phyloP scores from a whole-genome alignment of 1,140 invertebrate species.

The Drosophila navojoa region DNA sequence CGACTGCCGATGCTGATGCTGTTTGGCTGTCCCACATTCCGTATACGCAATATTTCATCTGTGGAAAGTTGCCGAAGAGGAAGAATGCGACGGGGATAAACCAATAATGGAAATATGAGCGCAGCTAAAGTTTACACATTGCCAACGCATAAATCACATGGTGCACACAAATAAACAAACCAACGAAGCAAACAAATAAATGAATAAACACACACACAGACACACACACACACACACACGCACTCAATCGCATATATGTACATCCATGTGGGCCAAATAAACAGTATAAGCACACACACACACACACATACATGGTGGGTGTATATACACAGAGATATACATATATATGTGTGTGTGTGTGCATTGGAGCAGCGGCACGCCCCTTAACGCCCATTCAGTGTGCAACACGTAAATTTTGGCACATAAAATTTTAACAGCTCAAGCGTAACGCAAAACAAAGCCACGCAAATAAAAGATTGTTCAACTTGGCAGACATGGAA shows the following conservation, averaged over 20 bases:
- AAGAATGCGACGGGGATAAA: conserved; percentile 29
- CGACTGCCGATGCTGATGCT: background rate
- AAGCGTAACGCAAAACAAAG: conserved; percentile 39
- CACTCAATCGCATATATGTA: background rate
- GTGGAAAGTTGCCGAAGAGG: background rate
- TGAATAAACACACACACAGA: conserved; percentile 29
- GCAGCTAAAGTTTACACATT: conserved; percentile 62
- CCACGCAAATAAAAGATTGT: conserved; percentile 46
- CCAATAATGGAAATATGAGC: conserved; percentile 40
- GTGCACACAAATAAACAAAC: conserved; percentile 29
- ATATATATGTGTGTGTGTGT: no score
- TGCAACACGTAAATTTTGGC: conserved; percentile 65
- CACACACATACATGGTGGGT: background rate
- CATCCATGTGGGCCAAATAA: conserved; percentile 9
- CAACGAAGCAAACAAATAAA: conserved; percentile 29
- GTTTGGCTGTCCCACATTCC: conserved; percentile 19
- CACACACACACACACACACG: background rate
- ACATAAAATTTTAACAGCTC: conserved; percentile 75
- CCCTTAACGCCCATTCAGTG: conserved; percentile 23
- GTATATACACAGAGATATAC: conserved; percentile 1
- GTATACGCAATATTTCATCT: background rate
- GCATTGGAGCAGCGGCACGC: conserved; percentile 6
- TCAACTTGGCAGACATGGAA: background rate
- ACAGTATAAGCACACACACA: conserved; percentile 7
- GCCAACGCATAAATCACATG: conserved; percentile 69